Evolutionary conservation across 2,888 invertebrate species (phyloP).

Genomic region (Callosobruchus maculatus): DNA sequence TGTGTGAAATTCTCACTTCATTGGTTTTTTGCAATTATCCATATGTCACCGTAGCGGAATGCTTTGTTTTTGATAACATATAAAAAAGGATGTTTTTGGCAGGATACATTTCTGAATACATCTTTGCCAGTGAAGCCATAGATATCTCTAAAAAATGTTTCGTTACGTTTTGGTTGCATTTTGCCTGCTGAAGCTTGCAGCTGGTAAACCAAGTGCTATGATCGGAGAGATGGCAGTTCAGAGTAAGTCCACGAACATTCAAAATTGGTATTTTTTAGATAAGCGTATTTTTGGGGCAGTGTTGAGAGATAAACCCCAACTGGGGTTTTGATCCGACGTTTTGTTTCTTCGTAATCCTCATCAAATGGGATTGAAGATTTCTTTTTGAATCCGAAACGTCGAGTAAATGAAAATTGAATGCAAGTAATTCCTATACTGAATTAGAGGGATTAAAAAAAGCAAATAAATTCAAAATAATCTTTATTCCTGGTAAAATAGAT

Average conservation of each 20-base stretch:
- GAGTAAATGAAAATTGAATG: too few species aligned
- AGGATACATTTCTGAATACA: background rate
- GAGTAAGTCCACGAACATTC: background rate
- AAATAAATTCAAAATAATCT: too few species aligned
- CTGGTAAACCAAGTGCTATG: background rate
- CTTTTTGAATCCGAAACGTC: too few species aligned
- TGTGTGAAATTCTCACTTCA: background rate
- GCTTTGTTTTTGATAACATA: background rate
- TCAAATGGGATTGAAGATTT: too few species aligned
- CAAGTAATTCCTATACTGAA: too few species aligned
- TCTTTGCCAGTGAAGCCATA: background rate
- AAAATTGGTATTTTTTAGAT: too few species aligned
- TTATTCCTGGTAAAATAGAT: too few species aligned
- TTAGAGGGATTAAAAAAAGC: too few species aligned
- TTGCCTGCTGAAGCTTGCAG: background rate
- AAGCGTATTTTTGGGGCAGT: too few species aligned
- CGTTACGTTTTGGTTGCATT: background rate
- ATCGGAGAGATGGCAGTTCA: background rate
- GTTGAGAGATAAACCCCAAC: too few species aligned
- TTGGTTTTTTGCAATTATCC: background rate
- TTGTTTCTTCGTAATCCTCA: too few species aligned
- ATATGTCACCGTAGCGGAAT: background rate
- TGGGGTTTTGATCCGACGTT: too few species aligned
- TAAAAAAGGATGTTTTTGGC: background rate
- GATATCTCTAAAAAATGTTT: background rate